These are phyloP conservation scores for Teleogryllus oceanicus DNA, from an alignment of 2,888 invertebrate genomes.

Conservation along the genomic window DNA sequence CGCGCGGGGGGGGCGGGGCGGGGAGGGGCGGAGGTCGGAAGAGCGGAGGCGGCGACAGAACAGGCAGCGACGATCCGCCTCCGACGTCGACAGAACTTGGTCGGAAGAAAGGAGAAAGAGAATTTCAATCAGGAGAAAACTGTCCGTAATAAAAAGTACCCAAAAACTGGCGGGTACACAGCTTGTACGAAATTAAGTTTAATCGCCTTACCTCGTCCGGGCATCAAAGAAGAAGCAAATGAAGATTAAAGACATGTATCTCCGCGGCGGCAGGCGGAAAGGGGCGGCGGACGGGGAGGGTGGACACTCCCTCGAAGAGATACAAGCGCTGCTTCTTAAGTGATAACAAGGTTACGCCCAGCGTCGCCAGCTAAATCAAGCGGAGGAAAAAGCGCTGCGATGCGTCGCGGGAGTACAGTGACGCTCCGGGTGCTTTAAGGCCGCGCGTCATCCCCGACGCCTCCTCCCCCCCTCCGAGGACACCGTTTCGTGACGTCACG, in stretches of 20 bases:
- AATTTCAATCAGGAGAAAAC: constrained; percentile 2
- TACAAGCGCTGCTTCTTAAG: not conserved
- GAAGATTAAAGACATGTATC: constrained; percentile 18
- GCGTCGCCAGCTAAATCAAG: not conserved
- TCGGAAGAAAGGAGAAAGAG: not conserved
- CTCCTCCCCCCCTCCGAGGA: too few species aligned
- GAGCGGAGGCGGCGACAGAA: too few species aligned
- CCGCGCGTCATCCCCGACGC: too few species aligned
- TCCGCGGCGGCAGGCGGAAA: not conserved
- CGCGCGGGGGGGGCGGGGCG: too few species aligned
- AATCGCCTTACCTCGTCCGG: constrained; percentile 3
- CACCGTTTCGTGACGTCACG: too few species aligned
- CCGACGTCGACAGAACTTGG: not conserved
- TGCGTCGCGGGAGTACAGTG: too few species aligned
- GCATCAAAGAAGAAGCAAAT: not conserved
- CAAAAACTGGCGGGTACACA: not conserved
- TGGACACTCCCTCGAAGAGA: not conserved
- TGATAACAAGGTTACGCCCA: not conserved
- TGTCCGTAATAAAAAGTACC: not conserved
- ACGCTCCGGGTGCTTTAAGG: too few species aligned
- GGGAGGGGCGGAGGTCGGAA: too few species aligned
- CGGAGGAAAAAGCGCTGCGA: not conserved
- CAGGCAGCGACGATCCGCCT: not conserved
- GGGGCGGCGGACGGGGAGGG: not conserved
- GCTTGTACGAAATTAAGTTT: not conserved